Evolutionary conservation across 2,113 vertebrate genomes (phyloP).

Genomic region (Catharus minimus): DNA sequence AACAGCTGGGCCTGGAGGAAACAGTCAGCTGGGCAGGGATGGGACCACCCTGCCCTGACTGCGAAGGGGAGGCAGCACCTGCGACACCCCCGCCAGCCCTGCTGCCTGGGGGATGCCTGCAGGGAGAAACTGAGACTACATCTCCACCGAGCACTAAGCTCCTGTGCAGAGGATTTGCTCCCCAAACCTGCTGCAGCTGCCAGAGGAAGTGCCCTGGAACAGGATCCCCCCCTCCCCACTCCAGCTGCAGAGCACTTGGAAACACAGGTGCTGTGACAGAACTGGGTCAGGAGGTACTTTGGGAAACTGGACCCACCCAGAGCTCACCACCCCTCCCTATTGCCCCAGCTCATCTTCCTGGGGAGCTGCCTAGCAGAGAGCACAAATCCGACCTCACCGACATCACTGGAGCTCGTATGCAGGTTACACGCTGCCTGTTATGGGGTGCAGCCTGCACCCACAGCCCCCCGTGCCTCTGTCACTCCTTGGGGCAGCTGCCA

Average conservation of each 20-base stretch:
- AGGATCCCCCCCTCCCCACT: background rate
- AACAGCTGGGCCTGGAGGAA: background rate
- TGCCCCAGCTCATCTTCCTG: background rate
- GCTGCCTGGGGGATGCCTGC: background rate
- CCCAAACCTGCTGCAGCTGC: background rate
- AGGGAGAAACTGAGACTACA: background rate
- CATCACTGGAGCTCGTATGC: rapidly evolving
- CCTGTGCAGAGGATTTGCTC: background rate
- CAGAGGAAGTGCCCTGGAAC: background rate
- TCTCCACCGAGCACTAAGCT: background rate
- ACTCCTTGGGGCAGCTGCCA: background rate
- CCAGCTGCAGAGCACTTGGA: background rate
- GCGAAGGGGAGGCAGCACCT: background rate
- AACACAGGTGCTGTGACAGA: background rate
- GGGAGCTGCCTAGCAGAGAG: background rate
- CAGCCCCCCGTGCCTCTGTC: background rate
- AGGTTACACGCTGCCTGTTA: rapidly evolving
- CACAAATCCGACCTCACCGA: background rate
- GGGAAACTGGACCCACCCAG: background rate
- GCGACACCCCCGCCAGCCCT: background rate
- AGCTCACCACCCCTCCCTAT: background rate
- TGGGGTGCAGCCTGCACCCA: background rate
- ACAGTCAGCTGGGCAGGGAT: background rate
- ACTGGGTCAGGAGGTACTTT: background rate
- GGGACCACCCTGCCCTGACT: background rate